Evolutionary conservation across 2,113 vertebrate genomes (phyloP).

Genomic region (Syngnathoides biaculeatus): DNA sequence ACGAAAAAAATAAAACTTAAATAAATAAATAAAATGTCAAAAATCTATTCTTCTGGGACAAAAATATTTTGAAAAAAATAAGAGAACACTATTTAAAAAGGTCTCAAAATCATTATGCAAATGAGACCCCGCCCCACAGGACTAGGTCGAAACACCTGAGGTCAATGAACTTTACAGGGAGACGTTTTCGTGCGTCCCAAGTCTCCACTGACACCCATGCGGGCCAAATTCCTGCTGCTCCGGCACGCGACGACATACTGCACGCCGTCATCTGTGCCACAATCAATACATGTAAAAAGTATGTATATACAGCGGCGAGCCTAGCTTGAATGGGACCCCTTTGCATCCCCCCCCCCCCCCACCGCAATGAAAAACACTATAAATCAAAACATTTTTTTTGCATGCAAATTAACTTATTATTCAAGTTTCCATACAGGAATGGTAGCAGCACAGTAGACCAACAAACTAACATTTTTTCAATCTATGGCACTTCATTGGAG

Average conservation of each 20-base stretch:
- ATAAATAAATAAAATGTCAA: too few relatives aligned
- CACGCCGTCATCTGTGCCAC: background rate
- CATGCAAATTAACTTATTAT: too few relatives aligned
- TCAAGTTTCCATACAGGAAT: too few relatives aligned
- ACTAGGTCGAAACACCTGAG: constrained; percentile 46
- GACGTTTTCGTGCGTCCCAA: constrained; percentile 17
- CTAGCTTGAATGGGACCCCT: too few relatives aligned
- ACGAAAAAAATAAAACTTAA: too few relatives aligned
- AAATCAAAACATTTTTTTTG: too few relatives aligned
- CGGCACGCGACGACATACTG: background rate
- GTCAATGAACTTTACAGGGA: constrained; percentile 55
- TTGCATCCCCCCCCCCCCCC: too few relatives aligned
- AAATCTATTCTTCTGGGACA: background rate
- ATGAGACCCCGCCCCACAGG: constrained; percentile 13
- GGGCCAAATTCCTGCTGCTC: background rate
- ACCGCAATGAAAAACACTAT: too few relatives aligned
- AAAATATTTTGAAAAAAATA: background rate
- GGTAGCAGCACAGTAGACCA: too few relatives aligned
- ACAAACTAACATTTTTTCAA: too few relatives aligned
- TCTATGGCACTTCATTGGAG: too few relatives aligned
- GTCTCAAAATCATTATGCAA: constrained; percentile 12
- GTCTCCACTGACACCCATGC: constrained; percentile 20
- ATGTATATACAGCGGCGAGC: too few relatives aligned
- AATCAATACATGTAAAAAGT: background rate
- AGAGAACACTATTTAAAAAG: background rate